Conservation (phyloP, 1,140 invertebrate species). For the Psilanteris sp. region DNA sequence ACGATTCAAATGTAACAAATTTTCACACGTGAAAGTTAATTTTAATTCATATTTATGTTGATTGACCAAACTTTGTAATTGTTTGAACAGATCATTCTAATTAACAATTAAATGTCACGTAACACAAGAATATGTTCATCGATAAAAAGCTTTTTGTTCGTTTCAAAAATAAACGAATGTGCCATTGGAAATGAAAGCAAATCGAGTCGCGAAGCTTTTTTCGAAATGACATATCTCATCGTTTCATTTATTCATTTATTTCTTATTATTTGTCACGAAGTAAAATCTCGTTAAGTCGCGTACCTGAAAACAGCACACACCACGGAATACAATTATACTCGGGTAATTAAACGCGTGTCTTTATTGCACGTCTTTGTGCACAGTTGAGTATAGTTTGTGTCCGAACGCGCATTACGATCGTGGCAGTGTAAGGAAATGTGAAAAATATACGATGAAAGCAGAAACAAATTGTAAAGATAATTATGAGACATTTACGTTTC, state of each 20-base stretch:
- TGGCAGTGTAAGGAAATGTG: neutral
- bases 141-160: slow-evolving; percentile 26
- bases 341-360: slow-evolving; percentile 41
- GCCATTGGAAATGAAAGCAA: slow-evolving; percentile 41
- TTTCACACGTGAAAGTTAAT: too few relatives aligned
- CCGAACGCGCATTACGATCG: neutral
- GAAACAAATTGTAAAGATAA: slow-evolving; percentile 6
- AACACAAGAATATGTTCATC: too few relatives aligned
- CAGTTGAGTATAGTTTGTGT: neutral
- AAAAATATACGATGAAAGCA: too few relatives aligned
- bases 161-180: too few relatives aligned
- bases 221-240: slow-evolving; percentile 18
- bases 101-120: too few relatives aligned
- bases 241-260: slow-evolving; percentile 43
- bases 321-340: slow-evolving; percentile 15
- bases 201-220: slow-evolving; percentile 35
- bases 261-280: slow-evolving; percentile 50
- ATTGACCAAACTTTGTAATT: too few relatives aligned
- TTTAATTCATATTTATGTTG: too few relatives aligned
- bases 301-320: slow-evolving; percentile 19
- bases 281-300: slow-evolving; percentile 47
- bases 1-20: too few relatives aligned
- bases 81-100: too few relatives aligned
- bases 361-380: slow-evolving; percentile 14
- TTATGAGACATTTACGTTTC: neutral